Evolutionary conservation across 2,113 vertebrate species (phyloP).

Genomic region (Suncus etruscus): DNA sequence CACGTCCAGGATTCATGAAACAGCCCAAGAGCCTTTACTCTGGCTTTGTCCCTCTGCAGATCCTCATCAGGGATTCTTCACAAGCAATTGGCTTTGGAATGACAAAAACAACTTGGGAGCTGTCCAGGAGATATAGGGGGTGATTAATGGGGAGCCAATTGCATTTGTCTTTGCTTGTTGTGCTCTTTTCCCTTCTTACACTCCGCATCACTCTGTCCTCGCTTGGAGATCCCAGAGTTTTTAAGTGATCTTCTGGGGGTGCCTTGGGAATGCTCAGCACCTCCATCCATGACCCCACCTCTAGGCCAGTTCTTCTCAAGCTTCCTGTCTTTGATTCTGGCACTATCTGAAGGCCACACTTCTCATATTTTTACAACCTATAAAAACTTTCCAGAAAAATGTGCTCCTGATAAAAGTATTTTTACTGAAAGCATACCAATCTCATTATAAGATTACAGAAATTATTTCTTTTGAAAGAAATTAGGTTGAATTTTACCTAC

Average conservation of each 20-base stretch:
- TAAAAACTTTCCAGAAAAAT: slow-evolving; percentile 24
- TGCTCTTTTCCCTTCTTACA: background rate
- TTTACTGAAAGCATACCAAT: slow-evolving; percentile 64
- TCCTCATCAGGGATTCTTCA: background rate
- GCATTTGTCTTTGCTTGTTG: background rate
- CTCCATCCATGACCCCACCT: background rate
- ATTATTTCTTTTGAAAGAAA: slow-evolving; percentile 62
- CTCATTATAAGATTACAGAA: slow-evolving; percentile 54
- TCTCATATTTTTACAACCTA: slow-evolving; percentile 35
- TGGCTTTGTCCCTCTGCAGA: background rate
- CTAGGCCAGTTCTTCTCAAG: background rate
- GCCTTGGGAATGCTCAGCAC: background rate
- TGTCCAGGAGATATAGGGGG: background rate
- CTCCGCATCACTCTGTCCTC: background rate
- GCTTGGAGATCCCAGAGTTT: background rate
- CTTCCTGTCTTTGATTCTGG: slow-evolving; percentile 2
- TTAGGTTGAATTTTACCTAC: background rate
- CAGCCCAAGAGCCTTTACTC: too few relatives aligned
- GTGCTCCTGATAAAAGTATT: slow-evolving; percentile 60
- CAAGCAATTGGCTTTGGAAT: background rate
- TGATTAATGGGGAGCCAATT: background rate
- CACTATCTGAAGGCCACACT: background rate
- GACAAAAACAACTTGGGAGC: background rate
- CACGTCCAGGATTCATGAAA: too few relatives aligned
- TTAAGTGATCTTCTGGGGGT: background rate